Conservation (phyloP, 2,888 invertebrate species). For the Ecliptopera silaceata region DNA sequence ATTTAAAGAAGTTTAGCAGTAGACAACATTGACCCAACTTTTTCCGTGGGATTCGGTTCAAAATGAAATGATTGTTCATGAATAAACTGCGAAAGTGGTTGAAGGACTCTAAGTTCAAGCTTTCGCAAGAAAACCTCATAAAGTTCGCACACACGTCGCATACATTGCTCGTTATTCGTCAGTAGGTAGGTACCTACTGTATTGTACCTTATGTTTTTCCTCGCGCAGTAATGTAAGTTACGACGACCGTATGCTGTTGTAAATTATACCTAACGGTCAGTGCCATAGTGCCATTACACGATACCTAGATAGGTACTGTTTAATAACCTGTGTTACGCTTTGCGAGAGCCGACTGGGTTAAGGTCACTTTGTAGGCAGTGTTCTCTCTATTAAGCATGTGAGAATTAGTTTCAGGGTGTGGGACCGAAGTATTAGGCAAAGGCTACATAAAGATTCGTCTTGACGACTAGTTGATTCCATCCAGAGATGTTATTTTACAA, state of each 20-base stretch:
- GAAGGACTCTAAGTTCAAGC: slow-evolving; percentile 2
- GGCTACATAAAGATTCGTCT: too few species aligned
- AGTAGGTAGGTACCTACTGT: too few species aligned
- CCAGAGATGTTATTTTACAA: too few species aligned
- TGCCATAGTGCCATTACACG: neutral
- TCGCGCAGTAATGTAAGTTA: neutral
- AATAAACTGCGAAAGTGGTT: slow-evolving; percentile 1
- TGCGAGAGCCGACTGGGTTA: slow-evolving; percentile 15
- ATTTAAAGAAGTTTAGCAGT: too few species aligned
- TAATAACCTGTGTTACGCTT: neutral
- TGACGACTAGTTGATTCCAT: too few species aligned
- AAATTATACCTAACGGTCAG: slow-evolving; percentile 1
- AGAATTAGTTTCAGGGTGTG: neutral
- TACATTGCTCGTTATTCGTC: slow-evolving; percentile 2
- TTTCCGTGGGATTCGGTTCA: neutral
- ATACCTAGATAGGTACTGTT: neutral
- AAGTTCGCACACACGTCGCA: neutral
- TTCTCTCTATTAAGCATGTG: neutral
- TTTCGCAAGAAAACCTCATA: slow-evolving; percentile 3
- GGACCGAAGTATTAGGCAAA: too few species aligned
- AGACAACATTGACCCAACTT: neutral
- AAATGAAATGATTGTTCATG: neutral
- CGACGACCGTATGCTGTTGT: neutral
- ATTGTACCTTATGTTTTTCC: neutral
- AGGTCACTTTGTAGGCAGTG: slow-evolving; percentile 16